Evolutionary conservation across 2,888 invertebrate species (phyloP), one percentile per base, ranked within the genome.

Genomic region (Julus scanicus): DNA sequence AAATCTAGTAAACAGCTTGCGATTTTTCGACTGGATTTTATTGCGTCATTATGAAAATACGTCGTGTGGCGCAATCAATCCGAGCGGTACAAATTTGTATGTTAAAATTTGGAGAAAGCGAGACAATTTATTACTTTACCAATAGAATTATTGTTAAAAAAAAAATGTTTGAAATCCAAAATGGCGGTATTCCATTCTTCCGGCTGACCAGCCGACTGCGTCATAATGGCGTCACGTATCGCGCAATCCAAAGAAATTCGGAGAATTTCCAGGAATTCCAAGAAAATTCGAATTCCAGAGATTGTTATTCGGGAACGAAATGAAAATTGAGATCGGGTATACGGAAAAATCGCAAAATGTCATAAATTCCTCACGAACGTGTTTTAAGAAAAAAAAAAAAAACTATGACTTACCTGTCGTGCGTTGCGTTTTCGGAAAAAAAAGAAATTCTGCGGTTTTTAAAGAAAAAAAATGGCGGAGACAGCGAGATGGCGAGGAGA

Each of bases 401-500:
- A n/a, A 29, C 20, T 11, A 5, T 6, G 20, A 4, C 71, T 71
- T 71, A 71, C 71, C 71, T 71, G 71, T 71, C 9, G n/a, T 71
- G 1, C 9, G 71, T 29, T 71, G 20, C 71, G 71, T 71, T 71
- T 71, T 71, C 11, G 71, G 20, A 29, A 20, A 29, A 4, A 29
- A 20, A 29, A 4, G 20, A 29, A 9, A 9, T 20, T 20, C 8
- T 29, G 20, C 71, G 71, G 9, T 20, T 71, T 71, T 71, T 8
- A 44, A 71, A 17, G 29, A 20, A 63, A 29, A 29, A 71, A 71
- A 20, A 71, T 71, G 71, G 71, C 71, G 71, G 71, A 71, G 71
- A 71, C 71, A 71, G 71, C 71, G 71, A 17, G 71, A 71, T 71
- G 71, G 71, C 71, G 71, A 71, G 71, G 71, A 71, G 71, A 71